Base-by-base conservation (phyloP, 2,113 vertebrate genomes). In the Taurulus bubalis region DNA sequence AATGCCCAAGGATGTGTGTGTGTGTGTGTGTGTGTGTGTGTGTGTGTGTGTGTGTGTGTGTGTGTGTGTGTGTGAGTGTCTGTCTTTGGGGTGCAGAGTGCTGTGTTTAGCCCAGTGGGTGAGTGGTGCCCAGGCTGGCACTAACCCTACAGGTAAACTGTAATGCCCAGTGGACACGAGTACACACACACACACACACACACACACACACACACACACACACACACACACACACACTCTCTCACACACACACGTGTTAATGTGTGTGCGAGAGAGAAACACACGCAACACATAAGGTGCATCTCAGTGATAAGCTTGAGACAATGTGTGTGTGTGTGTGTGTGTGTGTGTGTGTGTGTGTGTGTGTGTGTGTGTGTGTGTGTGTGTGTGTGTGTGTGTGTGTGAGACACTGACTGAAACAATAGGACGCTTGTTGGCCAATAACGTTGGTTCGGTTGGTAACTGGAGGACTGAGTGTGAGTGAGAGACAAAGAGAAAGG, bases 91-190 rank as follows among this genome's bases (percentile, higher is more conserved):
- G 20, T 40, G 6, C 34, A 32, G 11, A 32, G 40, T 12, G 38
- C 36, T 28, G 30, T 30, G 38, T 51, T 71, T 65, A 64, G 80
- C 67, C 83, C 80, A 71, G 77, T 68, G 64, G 78, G 69, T 1
- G 55, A 84, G 68, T 40, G n/a, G 36, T 40, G 73, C 55, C 64
- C 55, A 60, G 65, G 55, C 64, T 86, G 83, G 77, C 71, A 73
- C 36, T 1, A 6, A 72, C 47, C 80, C 83, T 56, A 2, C 59
- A 86, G 86, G 78, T 84, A 66, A 75, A 83, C 69, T 1, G 11
- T 22, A 45, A 24, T 6, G 51, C 38, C 71, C 42, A 16, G 55
- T 79, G 79, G 66, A 24, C 38, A 34, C 22, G 38, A 7, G 22
- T 26, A 71, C 16, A 68, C n/a, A 47, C 32, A 64, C 45, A 53